Conservation (phyloP, 2,888 invertebrate genomes). For the Sesamia inferens region DNA sequence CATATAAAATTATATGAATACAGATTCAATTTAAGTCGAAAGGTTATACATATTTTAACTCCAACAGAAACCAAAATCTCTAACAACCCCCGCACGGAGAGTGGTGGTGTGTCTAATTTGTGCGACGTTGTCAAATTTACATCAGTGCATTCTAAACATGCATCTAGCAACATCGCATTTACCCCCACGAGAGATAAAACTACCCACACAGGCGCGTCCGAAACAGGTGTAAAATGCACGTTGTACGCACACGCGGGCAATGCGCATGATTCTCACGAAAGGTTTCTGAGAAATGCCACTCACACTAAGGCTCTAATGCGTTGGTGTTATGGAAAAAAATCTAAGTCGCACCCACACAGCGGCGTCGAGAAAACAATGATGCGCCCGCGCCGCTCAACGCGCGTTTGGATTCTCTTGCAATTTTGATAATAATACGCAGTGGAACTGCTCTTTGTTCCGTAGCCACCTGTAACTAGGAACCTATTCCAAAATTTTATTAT, state of each 20-base stretch:
- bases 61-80: slow-evolving; percentile 34
- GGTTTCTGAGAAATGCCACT: slow-evolving; percentile 77
- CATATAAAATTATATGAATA: not conserved
- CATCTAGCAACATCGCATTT: slow-evolving; percentile 86
- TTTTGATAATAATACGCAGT: slow-evolving; percentile 55
- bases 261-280: slow-evolving; percentile 61
- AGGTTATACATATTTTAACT: slow-evolving; percentile 10
- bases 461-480: slow-evolving; percentile 1
- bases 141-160: slow-evolving; percentile 79
- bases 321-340: slow-evolving; percentile 72
- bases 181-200: slow-evolving; percentile 69
- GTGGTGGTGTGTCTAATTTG: slow-evolving; percentile 73
- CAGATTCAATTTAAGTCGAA: not conserved
- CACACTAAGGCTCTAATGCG: slow-evolving; percentile 60
- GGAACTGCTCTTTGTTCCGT: slow-evolving; percentile 30
- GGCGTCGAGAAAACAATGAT: slow-evolving; percentile 71
- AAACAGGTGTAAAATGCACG: slow-evolving; percentile 78
- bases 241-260: slow-evolving; percentile 67
- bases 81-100: slow-evolving; percentile 39
- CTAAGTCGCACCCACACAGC: slow-evolving; percentile 73
- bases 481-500: not conserved
- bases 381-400: slow-evolving; percentile 67
- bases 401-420: slow-evolving; percentile 67
- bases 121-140: slow-evolving; percentile 88
- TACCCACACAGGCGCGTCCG: slow-evolving; percentile 60